Conservation (phyloP, 2,113 vertebrate genomes). For the Noctilio leporinus region DNA sequence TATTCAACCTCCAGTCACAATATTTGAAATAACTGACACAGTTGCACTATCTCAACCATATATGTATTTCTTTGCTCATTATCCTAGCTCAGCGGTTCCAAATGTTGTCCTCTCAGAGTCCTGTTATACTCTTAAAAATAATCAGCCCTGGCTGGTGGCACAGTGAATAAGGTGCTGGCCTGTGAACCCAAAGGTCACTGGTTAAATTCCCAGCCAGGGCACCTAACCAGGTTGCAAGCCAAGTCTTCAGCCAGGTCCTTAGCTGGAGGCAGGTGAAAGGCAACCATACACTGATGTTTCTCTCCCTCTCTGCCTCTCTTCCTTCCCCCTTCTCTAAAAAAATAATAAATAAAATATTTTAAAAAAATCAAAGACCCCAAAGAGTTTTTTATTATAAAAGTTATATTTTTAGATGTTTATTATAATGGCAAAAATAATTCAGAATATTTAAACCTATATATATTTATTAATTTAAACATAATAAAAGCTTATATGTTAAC, state of each 20-base stretch:
- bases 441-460: not conserved
- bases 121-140: not conserved
- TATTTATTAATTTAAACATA: not conserved
- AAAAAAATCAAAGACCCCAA: not conserved
- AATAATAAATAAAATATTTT: too few species aligned
- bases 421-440: not conserved
- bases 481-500: not conserved
- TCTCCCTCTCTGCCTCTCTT: too few species aligned
- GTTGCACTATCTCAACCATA: not conserved
- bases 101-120: not conserved
- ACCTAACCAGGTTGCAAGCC: too few species aligned
- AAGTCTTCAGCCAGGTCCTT: too few species aligned
- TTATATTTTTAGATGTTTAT: not conserved
- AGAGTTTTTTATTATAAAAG: not conserved
- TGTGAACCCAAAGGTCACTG: too few species aligned
- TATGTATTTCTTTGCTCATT: not conserved
- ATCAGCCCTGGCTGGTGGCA: too few species aligned
- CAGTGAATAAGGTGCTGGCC: too few species aligned
- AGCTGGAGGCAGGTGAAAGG: too few species aligned
- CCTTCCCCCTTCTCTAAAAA: too few species aligned
- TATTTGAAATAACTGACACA: not conserved
- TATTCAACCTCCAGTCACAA: not conserved
- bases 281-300: too few species aligned
- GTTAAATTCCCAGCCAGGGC: too few species aligned
- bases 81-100: not conserved